A percentile compares a stretch with the other conserved stretches of the same genome.
These are phyloP conservation scores for Guaruba guarouba DNA, from an alignment of 2,113 vertebrate species.

Conservation along the genomic window DNA sequence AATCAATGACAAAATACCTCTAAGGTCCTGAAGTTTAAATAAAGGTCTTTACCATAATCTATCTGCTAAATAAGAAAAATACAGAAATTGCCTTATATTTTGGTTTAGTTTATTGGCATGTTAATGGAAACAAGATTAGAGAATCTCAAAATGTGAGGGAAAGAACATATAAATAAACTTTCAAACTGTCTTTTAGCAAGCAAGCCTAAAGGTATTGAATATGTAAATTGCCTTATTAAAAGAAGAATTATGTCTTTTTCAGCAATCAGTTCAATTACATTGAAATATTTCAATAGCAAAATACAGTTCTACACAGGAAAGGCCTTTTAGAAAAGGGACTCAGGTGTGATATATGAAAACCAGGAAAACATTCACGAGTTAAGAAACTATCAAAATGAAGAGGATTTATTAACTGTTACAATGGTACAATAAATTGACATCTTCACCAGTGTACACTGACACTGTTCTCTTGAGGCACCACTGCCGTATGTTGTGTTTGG, in stretches of 20 bases:
- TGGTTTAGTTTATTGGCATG: conserved; percentile 3
- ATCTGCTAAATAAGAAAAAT: conserved; percentile 20
- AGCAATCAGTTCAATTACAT: conserved; percentile 68
- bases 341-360: conserved; percentile 50
- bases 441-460: neutral
- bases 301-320: conserved; percentile 37
- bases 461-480: neutral
- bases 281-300: conserved; percentile 61
- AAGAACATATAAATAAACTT: conserved; percentile 70
- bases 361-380: neutral
- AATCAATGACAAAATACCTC: neutral
- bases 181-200: conserved; percentile 57
- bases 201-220: conserved; percentile 60
- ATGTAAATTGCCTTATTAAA: conserved; percentile 72
- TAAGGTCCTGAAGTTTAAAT: neutral
- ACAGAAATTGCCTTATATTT: conserved; percentile 26
- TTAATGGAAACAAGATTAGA: conserved; percentile 38
- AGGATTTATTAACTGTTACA: neutral
- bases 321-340: conserved; percentile 35
- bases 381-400: neutral
- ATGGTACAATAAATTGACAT: neutral
- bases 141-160: conserved; percentile 48
- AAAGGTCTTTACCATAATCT: neutral
- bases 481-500: neutral
- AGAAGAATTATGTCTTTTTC: conserved; percentile 70